Evolutionary conservation across 1,140 invertebrate genomes (phyloP).

Genomic region (Drepana arcuata): DNA sequence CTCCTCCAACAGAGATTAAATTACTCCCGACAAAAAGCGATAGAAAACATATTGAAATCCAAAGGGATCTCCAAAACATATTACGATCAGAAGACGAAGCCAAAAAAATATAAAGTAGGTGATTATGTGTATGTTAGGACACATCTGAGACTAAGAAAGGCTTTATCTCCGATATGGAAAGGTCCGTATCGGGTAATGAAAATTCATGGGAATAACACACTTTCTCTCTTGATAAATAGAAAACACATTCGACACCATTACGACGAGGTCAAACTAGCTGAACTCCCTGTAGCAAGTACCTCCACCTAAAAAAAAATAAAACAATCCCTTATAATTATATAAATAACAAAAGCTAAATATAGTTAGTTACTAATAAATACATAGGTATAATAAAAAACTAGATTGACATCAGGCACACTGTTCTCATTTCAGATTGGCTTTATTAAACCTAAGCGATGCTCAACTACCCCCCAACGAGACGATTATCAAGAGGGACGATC

Average conservation of each 20-base stretch:
- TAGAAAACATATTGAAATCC: slow-evolving; percentile 4
- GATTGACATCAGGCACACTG: no score
- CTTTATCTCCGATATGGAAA: slow-evolving; percentile 8
- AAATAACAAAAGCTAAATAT: no score
- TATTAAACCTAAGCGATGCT: no score
- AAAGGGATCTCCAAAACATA: slow-evolving; percentile 10
- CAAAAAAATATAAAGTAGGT: slow-evolving; percentile 6
- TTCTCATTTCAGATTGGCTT: no score
- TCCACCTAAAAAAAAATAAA: no score
- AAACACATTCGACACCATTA: slow-evolving; percentile 7
- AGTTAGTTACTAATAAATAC: no score
- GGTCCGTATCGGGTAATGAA: slow-evolving; percentile 9
- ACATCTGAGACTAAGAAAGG: slow-evolving; percentile 3
- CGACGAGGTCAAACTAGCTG: slow-evolving; percentile 5
- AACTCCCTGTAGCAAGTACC: no score
- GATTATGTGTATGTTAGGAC: slow-evolving; percentile 4
- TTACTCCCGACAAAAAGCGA: slow-evolving; percentile 3
- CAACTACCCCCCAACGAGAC: no score
- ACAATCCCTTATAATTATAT: no score
- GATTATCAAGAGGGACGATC: no score
- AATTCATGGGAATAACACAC: slow-evolving; percentile 8
- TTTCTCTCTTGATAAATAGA: slow-evolving; percentile 6
- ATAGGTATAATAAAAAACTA: no score
- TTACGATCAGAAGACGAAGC: slow-evolving; percentile 5
- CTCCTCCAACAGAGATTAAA: slow-evolving; percentile 4